These are phyloP conservation scores for Anabas testudineus DNA, from an alignment of 2,797 vertebrate genomes.

Conservation along the genomic window DNA sequence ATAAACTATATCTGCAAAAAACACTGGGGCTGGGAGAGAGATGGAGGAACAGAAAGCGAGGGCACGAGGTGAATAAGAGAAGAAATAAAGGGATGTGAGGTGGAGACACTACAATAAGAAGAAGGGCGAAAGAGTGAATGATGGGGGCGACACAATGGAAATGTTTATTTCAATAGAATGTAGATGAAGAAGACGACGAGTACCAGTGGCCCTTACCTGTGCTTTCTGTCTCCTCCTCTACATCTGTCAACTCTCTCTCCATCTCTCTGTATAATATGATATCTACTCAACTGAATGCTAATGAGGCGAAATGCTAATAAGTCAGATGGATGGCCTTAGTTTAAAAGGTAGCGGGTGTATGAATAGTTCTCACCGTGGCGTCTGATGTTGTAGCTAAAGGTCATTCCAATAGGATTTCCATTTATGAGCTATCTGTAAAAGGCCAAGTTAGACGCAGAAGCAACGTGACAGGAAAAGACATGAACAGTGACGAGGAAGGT, in stretches of 20 bases:
- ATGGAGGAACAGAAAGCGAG: conserved; percentile 47
- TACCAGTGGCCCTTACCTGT: conserved; percentile 16
- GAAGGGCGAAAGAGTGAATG: conserved; percentile 29
- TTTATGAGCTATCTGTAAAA: conserved; percentile 54
- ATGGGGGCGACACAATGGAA: conserved; percentile 31
- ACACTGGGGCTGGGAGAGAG: conserved; percentile 40
- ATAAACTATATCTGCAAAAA: conserved; percentile 67
- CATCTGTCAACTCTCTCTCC: conserved; percentile 21
- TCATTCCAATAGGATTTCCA: conserved; percentile 58
- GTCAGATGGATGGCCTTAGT: conserved; percentile 33
- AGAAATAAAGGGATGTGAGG: conserved; percentile 45
- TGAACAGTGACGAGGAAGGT: conserved; percentile 55
- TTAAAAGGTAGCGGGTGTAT: conserved; percentile 41
- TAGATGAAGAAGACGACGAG: conserved; percentile 54
- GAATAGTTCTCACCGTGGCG: conserved; percentile 42
- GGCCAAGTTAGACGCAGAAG: conserved; percentile 44
- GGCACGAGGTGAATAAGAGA: conserved; percentile 46
- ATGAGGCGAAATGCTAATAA: conserved; percentile 55
- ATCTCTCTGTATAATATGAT: conserved; percentile 37
- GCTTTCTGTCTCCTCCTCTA: conserved; percentile 3
- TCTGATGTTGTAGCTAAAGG: conserved; percentile 65
- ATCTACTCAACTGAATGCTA: conserved; percentile 41
- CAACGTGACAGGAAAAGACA: conserved; percentile 43
- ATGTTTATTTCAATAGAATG: conserved; percentile 62
- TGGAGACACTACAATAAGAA: conserved; percentile 40